Percentiles rank a stretch among this genome's conserved stretches.
Evolutionary conservation across 2,888 invertebrate genomes (phyloP).

Genomic region (Drosophila atroscutellata): DNA sequence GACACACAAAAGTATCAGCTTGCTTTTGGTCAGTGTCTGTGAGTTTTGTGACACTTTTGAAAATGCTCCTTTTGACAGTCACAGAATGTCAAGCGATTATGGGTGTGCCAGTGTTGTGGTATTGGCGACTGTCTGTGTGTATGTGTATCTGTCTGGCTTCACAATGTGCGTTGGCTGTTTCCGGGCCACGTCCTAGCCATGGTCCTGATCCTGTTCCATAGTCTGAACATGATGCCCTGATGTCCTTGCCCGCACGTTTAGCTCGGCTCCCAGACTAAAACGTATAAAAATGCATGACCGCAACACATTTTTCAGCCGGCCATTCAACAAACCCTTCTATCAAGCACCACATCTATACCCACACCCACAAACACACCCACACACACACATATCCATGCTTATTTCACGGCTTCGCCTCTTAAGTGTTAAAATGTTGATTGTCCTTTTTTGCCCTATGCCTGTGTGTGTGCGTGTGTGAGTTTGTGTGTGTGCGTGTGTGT

Average conservation of each 20-base stretch:
- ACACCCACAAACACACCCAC: constrained; percentile 4
- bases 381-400: constrained; percentile 28
- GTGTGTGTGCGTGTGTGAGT: constrained; percentile 23
- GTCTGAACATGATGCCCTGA: constrained; percentile 30
- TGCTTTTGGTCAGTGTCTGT: background rate
- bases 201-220: constrained; percentile 27
- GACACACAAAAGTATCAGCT: background rate
- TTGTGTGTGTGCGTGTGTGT: constrained; percentile 30
- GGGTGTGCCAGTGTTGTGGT: constrained; percentile 8
- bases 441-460: constrained; percentile 63
- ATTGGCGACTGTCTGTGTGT: background rate
- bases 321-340: constrained; percentile 43
- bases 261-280: constrained; percentile 40
- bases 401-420: constrained; percentile 60
- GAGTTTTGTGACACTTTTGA: constrained; percentile 30
- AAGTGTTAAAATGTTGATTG: constrained; percentile 81
- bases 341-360: background rate
- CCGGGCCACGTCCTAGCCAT: constrained; percentile 40
- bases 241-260: constrained; percentile 47
- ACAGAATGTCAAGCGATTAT: constrained; percentile 63
- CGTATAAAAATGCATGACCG: constrained; percentile 78
- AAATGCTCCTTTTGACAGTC: constrained; percentile 56
- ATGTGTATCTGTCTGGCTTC: constrained; percentile 12
- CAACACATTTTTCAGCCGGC: constrained; percentile 73
- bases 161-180: constrained; percentile 38